Evolutionary conservation across 2,888 invertebrate genomes (phyloP).

Genomic region (Nowickia ferox): DNA sequence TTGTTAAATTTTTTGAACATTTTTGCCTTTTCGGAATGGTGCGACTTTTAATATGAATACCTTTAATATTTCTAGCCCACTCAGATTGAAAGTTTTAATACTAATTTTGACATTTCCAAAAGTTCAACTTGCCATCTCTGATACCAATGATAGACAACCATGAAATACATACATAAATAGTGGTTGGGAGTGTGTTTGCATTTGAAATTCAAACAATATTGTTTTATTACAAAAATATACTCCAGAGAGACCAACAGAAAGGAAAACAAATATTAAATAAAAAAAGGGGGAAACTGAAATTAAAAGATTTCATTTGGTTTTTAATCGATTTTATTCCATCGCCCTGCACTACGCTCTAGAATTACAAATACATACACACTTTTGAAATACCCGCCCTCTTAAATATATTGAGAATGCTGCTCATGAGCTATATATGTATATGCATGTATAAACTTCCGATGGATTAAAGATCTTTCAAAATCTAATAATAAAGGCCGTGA

Average conservation of each 20-base stretch:
- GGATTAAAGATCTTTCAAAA: too few species aligned
- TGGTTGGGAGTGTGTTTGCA: slow-evolving; percentile 10
- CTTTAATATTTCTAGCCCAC: too few species aligned
- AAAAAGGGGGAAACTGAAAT: slow-evolving; percentile 15
- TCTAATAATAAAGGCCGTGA: too few species aligned
- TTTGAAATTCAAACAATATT: slow-evolving; percentile 56
- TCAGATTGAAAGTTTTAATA: too few species aligned
- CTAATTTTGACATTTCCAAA: too few species aligned
- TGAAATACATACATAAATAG: not conserved
- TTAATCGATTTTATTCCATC: slow-evolving; percentile 35
- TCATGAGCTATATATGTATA: too few species aligned
- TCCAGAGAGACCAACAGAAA: slow-evolving; percentile 26
- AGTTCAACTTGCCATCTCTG: slow-evolving; percentile 28
- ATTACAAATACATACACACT: not conserved
- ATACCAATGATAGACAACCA: not conserved
- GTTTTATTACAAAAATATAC: slow-evolving; percentile 56
- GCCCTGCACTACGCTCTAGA: not conserved
- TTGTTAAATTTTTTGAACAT: too few species aligned
- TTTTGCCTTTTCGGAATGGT: too few species aligned
- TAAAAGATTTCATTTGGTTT: slow-evolving; percentile 26
- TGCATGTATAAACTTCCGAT: too few species aligned
- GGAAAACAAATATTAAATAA: slow-evolving; percentile 10
- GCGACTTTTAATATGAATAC: too few species aligned
- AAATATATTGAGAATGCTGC: too few species aligned
- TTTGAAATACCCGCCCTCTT: too few species aligned